Base-by-base conservation (phyloP, 2,113 vertebrate genomes). In the Oophaga pumilio region DNA sequence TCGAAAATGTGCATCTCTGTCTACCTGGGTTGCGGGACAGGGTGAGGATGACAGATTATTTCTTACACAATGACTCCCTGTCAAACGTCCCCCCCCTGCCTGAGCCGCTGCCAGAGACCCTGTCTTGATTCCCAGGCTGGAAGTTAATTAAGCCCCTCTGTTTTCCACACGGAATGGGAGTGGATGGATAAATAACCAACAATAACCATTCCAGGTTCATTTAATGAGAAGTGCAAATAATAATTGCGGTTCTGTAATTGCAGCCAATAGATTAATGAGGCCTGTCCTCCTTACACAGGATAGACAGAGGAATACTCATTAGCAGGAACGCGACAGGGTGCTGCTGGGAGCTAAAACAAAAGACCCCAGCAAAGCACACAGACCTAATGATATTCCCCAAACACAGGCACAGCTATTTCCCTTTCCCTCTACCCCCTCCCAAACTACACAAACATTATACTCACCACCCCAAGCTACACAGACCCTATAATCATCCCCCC, bases 191-290 rank as follows among this genome's bases (percentile, higher is more conserved):
- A 87, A 87, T 87, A 87, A 87, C 86, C 79, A 87, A 87, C 86
- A 87, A 87, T 82, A 87, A 80, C 86, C 86, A 87, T 82, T 87
- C 78, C 86, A 87, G 64, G 79, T 83, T 87, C 79, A 62, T 83
- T 87, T 87, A 87, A 87, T 87, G 86, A 87, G 86, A 82, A 87
- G 86, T 87, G 86, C 86, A 87, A 87, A 87, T 83, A 87, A 87
- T 87, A 87, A 87, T 87, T 87, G 86, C 71, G 33, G 68, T 83
- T 87, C 57, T 87, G 86, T 87, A 87, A 87, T 82, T 87, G 86
- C 86, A 83, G 86, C 86, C 86, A 83, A 87, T 87, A 82, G 86
- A 87, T 87, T 87, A 87, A 87, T 87, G 86, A 87, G 77, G 69
- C 86, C 79, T 87, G 86, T 87, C 86, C 86, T 87, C n/a, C 33